These are phyloP conservation scores for Lordiphosa mommai DNA, from an alignment of 1,140 invertebrate species.

Conservation along the genomic window DNA sequence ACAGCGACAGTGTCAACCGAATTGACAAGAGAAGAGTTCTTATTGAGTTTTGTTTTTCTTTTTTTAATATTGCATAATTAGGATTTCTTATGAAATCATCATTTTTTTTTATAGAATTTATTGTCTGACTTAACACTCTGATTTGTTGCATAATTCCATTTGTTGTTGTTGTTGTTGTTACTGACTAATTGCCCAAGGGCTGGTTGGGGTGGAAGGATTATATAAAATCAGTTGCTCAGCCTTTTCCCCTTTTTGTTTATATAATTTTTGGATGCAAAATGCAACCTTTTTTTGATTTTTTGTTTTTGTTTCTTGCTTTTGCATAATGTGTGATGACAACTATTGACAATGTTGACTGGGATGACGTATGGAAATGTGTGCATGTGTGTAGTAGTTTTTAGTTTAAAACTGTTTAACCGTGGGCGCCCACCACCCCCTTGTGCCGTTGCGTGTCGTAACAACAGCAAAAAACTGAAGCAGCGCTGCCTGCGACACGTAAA, in stretches of 20 bases:
- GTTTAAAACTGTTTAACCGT: constrained; percentile 5
- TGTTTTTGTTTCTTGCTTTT: constrained; percentile 1
- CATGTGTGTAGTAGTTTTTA: constrained; percentile 13
- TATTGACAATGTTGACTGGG: constrained; percentile 12
- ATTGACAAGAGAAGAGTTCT: background rate
- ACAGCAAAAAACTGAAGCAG: constrained; percentile 8
- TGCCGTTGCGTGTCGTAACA: constrained; percentile 62
- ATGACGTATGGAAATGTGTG: constrained; percentile 38
- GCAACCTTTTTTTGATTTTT: constrained; percentile 5
- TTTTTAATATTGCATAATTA: constrained; percentile 6
- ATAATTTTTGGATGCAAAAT: constrained; percentile 3
- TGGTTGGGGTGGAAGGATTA: no score
- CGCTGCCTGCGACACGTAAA: constrained; percentile 42
- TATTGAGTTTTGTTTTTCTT: background rate
- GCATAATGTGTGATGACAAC: constrained; percentile 10
- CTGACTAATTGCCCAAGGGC: constrained; percentile 3
- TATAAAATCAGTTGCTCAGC: no score
- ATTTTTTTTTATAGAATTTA: constrained; percentile 1
- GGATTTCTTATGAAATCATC: background rate
- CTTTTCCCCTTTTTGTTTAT: constrained; percentile 2
- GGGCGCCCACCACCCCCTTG: constrained; percentile 18
- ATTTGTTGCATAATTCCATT: constrained; percentile 2
- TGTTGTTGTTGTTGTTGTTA: background rate
- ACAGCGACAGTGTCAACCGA: constrained; percentile 19
- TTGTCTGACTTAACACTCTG: no score